A percentile compares a stretch with the other conserved stretches of the same genome.
phyloP scores from a whole-genome alignment of 2,113 vertebrate genomes.

The Otolemur garnettii region DNA sequence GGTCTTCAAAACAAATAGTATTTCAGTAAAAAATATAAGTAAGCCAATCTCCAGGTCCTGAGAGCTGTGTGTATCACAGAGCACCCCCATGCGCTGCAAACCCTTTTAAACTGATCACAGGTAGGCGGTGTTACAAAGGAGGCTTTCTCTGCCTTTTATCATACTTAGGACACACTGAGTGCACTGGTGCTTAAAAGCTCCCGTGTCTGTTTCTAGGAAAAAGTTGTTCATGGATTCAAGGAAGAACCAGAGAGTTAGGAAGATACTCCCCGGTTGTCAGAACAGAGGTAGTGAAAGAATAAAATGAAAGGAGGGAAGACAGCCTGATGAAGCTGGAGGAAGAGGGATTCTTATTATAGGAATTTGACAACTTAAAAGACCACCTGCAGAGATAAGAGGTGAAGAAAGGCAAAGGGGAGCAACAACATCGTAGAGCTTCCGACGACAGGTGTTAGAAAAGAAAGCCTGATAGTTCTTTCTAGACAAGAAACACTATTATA shows the following conservation, averaged over 20 bases:
- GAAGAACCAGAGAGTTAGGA: not conserved
- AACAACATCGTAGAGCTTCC: too few relatives aligned
- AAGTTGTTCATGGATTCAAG: not conserved
- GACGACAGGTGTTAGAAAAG: not conserved
- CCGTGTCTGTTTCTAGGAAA: not conserved
- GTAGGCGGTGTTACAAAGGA: not conserved
- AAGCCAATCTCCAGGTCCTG: not conserved
- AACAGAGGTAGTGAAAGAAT: not conserved
- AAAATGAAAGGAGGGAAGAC: not conserved
- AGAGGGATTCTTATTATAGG: not conserved
- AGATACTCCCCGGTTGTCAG: not conserved
- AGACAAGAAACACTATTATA: not conserved
- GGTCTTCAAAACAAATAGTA: not conserved
- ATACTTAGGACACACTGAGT: not conserved
- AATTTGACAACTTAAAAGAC: not conserved
- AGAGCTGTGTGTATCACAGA: not conserved
- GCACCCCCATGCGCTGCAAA: not conserved
- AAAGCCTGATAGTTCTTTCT: not conserved
- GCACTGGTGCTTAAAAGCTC: not conserved
- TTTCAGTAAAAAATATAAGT: not conserved
- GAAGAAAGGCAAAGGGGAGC: not conserved
- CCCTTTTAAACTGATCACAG: not conserved
- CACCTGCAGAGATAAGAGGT: not conserved
- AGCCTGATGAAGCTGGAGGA: not conserved
- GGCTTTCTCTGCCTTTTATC: not conserved